phyloP scores from a whole-genome alignment of 2,888 invertebrate species.

The Sesia apiformis region DNA sequence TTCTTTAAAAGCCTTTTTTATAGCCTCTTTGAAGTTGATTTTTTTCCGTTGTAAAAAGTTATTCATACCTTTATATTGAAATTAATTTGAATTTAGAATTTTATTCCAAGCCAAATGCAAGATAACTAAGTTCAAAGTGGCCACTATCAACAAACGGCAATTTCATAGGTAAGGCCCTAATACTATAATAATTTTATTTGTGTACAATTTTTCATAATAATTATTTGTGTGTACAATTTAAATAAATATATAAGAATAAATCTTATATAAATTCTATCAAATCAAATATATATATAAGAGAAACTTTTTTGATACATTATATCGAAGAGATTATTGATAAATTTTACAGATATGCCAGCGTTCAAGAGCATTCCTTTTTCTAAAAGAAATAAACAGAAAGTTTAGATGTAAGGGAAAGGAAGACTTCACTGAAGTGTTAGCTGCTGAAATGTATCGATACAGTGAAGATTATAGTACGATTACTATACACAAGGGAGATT shows the following conservation, averaged over 20 bases:
- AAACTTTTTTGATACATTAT: neutral
- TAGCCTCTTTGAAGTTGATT: too few relatives aligned
- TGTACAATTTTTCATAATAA: neutral
- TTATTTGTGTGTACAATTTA: neutral
- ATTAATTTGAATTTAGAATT: too few relatives aligned
- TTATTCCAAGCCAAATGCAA: too few relatives aligned
- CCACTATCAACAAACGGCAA: too few relatives aligned
- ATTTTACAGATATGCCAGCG: conserved; percentile 88
- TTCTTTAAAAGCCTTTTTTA: too few relatives aligned
- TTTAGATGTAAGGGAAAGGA: conserved; percentile 88
- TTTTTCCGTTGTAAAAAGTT: too few relatives aligned
- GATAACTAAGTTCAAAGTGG: too few relatives aligned
- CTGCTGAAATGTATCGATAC: conserved; percentile 91
- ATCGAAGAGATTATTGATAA: neutral
- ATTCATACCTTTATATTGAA: too few relatives aligned
- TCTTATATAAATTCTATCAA: neutral
- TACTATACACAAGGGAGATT: conserved; percentile 87
- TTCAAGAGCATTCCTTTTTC: conserved; percentile 89
- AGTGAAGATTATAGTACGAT: conserved; percentile 90
- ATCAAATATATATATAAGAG: neutral
- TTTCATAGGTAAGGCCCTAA: too few relatives aligned
- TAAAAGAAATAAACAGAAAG: conserved; percentile 90
- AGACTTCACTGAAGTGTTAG: conserved; percentile 85
- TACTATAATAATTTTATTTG: too few relatives aligned
- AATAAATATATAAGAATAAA: neutral